These are phyloP conservation scores for Leptobrachium ailaonicum DNA, from an alignment of 2,113 vertebrate genomes.

Conservation along the genomic window DNA sequence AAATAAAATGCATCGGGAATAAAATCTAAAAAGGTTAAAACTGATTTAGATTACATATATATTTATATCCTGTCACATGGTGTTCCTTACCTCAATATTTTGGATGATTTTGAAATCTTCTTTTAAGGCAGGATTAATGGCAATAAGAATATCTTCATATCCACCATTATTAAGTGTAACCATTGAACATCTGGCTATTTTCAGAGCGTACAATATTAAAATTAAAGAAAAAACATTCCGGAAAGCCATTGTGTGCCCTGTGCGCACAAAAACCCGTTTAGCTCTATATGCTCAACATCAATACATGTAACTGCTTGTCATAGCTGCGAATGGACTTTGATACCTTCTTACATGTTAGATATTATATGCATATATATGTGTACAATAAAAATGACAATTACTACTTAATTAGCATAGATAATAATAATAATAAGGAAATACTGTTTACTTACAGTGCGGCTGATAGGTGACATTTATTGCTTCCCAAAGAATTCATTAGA, in stretches of 20 bases:
- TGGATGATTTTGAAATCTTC: conserved; percentile 62
- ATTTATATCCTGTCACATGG: background rate
- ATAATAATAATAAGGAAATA: background rate
- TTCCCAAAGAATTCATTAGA: too few species aligned
- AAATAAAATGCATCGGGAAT: too few species aligned
- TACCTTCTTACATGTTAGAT: background rate
- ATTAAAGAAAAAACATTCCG: conserved; percentile 46
- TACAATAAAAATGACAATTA: background rate
- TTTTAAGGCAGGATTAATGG: conserved; percentile 60
- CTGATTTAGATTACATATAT: too few species aligned
- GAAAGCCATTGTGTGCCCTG: conserved; percentile 40
- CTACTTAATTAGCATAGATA: too few species aligned
- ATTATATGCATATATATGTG: background rate
- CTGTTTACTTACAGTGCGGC: background rate
- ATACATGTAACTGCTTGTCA: background rate
- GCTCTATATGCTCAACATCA: too few species aligned
- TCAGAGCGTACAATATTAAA: conserved; percentile 51
- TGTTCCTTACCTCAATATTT: conserved; percentile 60
- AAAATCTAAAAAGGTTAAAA: too few species aligned
- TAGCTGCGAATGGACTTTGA: conserved; percentile 4
- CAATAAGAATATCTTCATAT: conserved; percentile 67
- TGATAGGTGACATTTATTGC: too few species aligned
- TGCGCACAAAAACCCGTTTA: too few species aligned
- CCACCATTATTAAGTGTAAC: conserved; percentile 63
- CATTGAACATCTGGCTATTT: conserved; percentile 49